Evolutionary conservation across 2,888 invertebrate species (phyloP).

Genomic region (Lithophane leautieri): DNA sequence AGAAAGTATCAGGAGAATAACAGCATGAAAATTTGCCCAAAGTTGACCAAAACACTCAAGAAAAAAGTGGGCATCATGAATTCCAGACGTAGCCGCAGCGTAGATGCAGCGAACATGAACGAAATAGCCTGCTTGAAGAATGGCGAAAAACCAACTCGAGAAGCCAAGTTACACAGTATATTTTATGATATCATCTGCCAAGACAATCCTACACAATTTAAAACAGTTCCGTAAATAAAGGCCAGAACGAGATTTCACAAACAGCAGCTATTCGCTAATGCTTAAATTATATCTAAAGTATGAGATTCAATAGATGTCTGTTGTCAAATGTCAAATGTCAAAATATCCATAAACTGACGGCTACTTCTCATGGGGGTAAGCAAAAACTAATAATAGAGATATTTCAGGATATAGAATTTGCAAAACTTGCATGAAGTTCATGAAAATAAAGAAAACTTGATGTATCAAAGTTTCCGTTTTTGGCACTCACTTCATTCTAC

Average conservation of each 20-base stretch:
- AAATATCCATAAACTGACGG: too few species aligned
- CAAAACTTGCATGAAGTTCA: conserved; percentile 13
- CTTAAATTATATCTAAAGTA: too few species aligned
- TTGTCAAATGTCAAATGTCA: too few species aligned
- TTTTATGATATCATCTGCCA: background rate
- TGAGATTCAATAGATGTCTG: too few species aligned
- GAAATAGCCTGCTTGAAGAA: background rate
- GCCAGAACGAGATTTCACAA: too few species aligned
- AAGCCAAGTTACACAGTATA: background rate
- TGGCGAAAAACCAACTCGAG: too few species aligned
- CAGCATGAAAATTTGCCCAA: background rate
- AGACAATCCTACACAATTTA: background rate
- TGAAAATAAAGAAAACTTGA: conserved; percentile 25
- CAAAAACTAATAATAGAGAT: too few species aligned
- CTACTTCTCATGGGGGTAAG: too few species aligned
- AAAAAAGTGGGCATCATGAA: background rate
- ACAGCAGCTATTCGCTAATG: too few species aligned
- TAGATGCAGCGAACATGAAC: background rate
- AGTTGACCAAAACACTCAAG: background rate
- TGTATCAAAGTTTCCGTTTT: conserved; percentile 39
- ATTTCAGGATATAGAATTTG: background rate
- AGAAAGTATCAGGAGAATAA: background rate
- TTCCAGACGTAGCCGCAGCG: too few species aligned
- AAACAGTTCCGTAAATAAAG: background rate
- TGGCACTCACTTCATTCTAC: conserved; percentile 41